Evolutionary conservation across 2,888 invertebrate species (phyloP).

Genomic region (Ypsolopha sequella): DNA sequence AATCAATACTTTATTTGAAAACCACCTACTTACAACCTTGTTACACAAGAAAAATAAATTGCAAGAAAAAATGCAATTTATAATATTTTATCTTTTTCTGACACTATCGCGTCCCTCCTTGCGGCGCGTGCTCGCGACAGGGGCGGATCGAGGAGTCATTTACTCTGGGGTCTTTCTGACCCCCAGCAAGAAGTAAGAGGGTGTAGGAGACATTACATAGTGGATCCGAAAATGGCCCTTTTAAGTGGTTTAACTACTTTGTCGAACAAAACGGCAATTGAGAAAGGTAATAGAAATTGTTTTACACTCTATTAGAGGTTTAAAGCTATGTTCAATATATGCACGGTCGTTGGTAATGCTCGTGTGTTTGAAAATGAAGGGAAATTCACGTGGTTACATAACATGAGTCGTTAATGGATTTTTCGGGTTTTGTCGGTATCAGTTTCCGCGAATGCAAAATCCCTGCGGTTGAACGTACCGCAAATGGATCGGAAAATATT

Average conservation of each 20-base stretch:
- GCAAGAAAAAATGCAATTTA: conserved; percentile 48
- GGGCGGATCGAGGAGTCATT: conserved; percentile 59
- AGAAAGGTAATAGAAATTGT: no score
- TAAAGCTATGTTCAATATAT: no score
- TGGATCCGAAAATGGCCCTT: neutral
- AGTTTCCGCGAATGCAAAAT: neutral
- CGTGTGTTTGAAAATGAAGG: no score
- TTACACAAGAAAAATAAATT: conserved; percentile 23
- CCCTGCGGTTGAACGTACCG: conserved; percentile 16
- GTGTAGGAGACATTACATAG: conserved; percentile 8
- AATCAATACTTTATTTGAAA: neutral
- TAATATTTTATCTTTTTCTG: conserved; percentile 70
- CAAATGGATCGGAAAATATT: conserved; percentile 50
- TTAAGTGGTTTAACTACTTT: no score
- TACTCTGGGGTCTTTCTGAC: conserved; percentile 39
- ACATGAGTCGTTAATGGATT: neutral
- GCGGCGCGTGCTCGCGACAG: conserved; percentile 49
- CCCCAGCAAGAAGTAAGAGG: conserved; percentile 48
- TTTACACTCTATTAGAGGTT: no score
- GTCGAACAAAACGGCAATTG: no score
- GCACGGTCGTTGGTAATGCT: no score
- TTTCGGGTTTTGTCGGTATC: neutral
- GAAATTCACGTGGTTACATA: no score
- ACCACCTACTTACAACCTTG: conserved; percentile 14
- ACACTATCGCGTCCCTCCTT: conserved; percentile 61